A percentile compares a stretch with the other conserved stretches of the same genome.
phyloP scores from a whole-genome alignment of 2,113 vertebrate species.

The Nyctibius bracteatus region DNA sequence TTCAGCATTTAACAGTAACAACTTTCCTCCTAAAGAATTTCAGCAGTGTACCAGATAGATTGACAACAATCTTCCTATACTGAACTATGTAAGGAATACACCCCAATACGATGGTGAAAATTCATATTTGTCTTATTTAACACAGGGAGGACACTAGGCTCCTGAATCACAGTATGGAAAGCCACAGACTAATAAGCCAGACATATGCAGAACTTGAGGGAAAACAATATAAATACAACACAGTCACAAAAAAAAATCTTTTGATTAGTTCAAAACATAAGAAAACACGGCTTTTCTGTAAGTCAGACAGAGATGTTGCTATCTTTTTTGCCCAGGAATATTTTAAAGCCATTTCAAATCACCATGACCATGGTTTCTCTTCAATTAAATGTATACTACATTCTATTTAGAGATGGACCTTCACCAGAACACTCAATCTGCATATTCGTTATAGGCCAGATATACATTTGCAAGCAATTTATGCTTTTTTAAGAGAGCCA shows the following conservation, averaged over 20 bases:
- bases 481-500: background rate
- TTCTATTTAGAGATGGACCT: slow-evolving; percentile 36
- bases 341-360: background rate
- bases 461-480: background rate
- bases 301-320: background rate
- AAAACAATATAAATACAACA: background rate
- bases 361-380: background rate
- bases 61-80: background rate
- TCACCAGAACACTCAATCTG: slow-evolving; percentile 39
- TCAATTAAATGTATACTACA: background rate
- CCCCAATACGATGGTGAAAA: background rate
- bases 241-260: background rate
- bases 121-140: background rate
- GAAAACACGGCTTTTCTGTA: background rate
- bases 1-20: background rate
- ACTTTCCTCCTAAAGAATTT: background rate
- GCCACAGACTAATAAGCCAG: background rate
- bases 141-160: background rate
- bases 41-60: background rate
- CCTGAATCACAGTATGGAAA: background rate
- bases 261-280: background rate
- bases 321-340: background rate
- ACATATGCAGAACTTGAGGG: background rate
- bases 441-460: background rate
- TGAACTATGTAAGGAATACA: background rate